Conservation (phyloP, 2,797 vertebrate genomes). For the Lepidocolaptes lacrymiger region DNA sequence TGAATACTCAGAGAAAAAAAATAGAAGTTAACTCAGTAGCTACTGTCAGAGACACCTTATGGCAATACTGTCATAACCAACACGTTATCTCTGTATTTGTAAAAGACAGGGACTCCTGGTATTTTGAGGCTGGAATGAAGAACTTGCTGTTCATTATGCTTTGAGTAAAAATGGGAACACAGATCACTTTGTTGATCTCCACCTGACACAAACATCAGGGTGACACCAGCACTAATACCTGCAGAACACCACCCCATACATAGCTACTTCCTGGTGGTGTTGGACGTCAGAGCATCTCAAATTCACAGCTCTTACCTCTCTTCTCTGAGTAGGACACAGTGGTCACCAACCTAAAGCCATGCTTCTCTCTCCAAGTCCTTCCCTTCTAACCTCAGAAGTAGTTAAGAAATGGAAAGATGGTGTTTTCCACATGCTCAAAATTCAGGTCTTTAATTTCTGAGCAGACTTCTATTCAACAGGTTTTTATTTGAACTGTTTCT, state of each 20-base stretch:
- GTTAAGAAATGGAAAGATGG: background rate
- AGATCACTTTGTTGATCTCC: background rate
- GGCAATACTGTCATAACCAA: background rate
- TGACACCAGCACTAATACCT: background rate
- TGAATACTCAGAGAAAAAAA: background rate
- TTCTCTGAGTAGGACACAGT: background rate
- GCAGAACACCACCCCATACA: background rate
- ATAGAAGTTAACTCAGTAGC: background rate
- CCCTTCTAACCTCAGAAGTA: background rate
- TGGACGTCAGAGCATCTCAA: background rate
- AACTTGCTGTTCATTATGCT: background rate
- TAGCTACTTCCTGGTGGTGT: rapidly evolving
- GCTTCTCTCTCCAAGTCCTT: background rate
- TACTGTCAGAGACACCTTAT: background rate
- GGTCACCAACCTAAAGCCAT: background rate
- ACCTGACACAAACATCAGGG: background rate
- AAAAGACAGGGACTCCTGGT: background rate
- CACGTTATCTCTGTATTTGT: background rate
- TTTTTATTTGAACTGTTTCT: background rate
- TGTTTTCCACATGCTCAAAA: background rate
- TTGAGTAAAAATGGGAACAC: background rate
- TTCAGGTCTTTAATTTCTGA: background rate
- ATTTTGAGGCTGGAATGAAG: background rate
- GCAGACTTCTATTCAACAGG: background rate
- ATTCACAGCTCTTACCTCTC: background rate